These are phyloP conservation scores for Drosophila paracracens DNA, from an alignment of 2,888 invertebrate species.

Conservation along the genomic window DNA sequence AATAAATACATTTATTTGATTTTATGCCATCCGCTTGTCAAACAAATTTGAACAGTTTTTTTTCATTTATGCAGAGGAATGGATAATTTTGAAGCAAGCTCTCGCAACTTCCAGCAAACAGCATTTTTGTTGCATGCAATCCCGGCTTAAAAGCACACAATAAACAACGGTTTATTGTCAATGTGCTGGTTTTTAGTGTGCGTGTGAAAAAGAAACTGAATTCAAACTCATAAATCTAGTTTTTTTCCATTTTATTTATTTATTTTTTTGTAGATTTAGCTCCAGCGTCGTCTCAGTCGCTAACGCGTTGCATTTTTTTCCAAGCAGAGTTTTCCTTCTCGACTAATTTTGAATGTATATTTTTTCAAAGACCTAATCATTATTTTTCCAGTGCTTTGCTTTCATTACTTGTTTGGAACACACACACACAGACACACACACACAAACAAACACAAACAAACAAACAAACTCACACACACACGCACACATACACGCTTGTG, in stretches of 20 bases:
- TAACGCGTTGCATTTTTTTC: slow-evolving; percentile 37
- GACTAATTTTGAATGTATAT: slow-evolving; percentile 55
- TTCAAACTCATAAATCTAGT: slow-evolving; percentile 73
- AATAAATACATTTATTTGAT: neutral
- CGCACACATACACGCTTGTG: slow-evolving; percentile 20
- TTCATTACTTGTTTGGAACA: slow-evolving; percentile 68
- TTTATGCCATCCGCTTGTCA: neutral
- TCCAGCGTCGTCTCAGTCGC: neutral
- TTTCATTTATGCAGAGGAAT: neutral
- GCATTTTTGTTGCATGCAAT: slow-evolving; percentile 1
- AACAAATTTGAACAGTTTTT: neutral
- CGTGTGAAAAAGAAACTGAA: slow-evolving; percentile 66
- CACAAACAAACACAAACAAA: slow-evolving; percentile 18
- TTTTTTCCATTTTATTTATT: slow-evolving; percentile 66
- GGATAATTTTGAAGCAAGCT: neutral
- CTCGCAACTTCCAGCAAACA: neutral
- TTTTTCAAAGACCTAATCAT: slow-evolving; percentile 66
- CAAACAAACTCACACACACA: slow-evolving; percentile 24
- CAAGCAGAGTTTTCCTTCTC: slow-evolving; percentile 50
- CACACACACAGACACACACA: slow-evolving; percentile 18
- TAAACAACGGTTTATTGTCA: slow-evolving; percentile 7
- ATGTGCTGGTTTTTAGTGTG: slow-evolving; percentile 17
- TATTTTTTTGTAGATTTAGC: slow-evolving; percentile 23
- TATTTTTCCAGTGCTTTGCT: slow-evolving; percentile 76
- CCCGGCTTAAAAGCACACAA: slow-evolving; percentile 34